Evolutionary conservation across 2,113 vertebrate species (phyloP).

Genomic region (Sakesphorus luctuosus): DNA sequence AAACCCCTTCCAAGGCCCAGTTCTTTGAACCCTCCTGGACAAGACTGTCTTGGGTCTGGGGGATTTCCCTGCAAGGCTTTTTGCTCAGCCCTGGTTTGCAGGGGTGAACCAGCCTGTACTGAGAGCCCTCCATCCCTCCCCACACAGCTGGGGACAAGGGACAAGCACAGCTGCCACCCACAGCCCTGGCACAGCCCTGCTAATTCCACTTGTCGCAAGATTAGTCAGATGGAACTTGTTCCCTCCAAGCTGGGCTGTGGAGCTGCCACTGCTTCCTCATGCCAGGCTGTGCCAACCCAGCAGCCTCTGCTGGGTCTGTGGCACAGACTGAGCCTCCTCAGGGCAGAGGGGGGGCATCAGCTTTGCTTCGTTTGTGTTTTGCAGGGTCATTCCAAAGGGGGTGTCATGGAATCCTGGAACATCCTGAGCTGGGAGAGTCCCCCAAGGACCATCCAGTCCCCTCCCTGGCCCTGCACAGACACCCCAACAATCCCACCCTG

Average conservation of each 20-base stretch:
- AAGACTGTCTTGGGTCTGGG: neutral
- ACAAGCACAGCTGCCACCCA: neutral
- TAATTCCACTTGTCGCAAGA: neutral
- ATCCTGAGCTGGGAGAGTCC: neutral
- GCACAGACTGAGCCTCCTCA: neutral
- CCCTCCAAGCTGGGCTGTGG: neutral
- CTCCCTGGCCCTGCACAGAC: neutral
- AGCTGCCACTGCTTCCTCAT: neutral
- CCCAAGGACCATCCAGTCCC: neutral
- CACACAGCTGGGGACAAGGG: accelerated
- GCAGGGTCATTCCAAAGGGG: neutral
- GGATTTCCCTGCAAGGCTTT: neutral
- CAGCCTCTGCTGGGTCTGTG: neutral
- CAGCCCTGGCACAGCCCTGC: neutral
- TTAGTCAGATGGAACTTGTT: slow-evolving; percentile 17
- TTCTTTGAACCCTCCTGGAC: neutral
- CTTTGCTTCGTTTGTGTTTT: neutral
- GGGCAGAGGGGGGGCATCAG: neutral
- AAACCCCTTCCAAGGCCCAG: neutral
- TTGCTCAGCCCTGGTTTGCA: neutral
- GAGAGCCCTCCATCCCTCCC: neutral
- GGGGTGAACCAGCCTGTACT: neutral
- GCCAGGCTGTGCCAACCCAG: neutral
- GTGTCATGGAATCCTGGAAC: neutral
- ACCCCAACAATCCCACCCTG: neutral